Percentiles rank a stretch among this genome's conserved stretches.
Evolutionary conservation across 2,888 invertebrate species (phyloP).

Genomic region (Bellardia bayeri): DNA sequence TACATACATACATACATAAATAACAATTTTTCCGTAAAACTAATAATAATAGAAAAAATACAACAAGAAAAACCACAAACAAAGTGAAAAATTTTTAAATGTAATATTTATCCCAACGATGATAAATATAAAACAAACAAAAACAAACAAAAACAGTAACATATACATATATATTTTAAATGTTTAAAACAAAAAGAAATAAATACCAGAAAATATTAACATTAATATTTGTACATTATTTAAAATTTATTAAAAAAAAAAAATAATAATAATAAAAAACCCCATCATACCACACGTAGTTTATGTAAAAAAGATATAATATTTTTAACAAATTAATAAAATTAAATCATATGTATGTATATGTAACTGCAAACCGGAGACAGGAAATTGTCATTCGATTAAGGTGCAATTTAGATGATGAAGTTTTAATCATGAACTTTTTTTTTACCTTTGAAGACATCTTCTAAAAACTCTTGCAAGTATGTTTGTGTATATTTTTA

Average conservation of each 20-base stretch:
- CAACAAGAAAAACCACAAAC: slow-evolving; percentile 13
- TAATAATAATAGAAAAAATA: slow-evolving; percentile 12
- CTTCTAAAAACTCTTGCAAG: no score
- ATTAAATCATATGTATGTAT: no score
- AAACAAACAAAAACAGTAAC: slow-evolving; percentile 20
- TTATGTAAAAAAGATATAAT: background rate
- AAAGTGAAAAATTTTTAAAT: slow-evolving; percentile 68
- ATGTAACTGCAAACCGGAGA: background rate
- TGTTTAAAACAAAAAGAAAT: slow-evolving; percentile 64
- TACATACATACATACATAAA: slow-evolving; percentile 22
- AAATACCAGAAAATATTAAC: slow-evolving; percentile 20
- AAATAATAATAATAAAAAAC: slow-evolving; percentile 68
- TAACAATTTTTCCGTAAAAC: slow-evolving; percentile 56
- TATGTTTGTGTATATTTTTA: no score
- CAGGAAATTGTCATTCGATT: background rate
- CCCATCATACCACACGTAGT: slow-evolving; percentile 30
- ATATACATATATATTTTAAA: slow-evolving; percentile 52
- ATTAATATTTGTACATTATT: slow-evolving; percentile 66
- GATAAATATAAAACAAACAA: slow-evolving; percentile 73
- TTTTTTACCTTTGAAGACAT: no score
- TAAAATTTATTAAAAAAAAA: slow-evolving; percentile 64
- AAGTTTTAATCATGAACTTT: no score
- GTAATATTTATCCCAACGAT: slow-evolving; percentile 75
- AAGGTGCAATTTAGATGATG: background rate
- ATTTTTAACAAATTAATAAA: background rate